Conservation (phyloP, 2,888 invertebrate genomes). For the Caenorhabditis doughertyi region DNA sequence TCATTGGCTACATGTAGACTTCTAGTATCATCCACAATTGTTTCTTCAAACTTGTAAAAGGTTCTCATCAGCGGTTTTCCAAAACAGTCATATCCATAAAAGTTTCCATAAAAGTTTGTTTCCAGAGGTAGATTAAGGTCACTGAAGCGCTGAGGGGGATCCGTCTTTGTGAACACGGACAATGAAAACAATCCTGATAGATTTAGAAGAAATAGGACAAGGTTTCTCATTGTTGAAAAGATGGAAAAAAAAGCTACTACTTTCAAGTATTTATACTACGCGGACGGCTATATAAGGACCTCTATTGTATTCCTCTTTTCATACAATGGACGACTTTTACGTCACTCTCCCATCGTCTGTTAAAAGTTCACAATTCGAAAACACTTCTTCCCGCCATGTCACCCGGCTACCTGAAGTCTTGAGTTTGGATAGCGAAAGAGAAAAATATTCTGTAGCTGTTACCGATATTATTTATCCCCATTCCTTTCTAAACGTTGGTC, state of each 20-base stretch:
- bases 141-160: not conserved
- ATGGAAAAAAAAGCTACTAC: too few relatives aligned
- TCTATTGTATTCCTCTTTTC: too few relatives aligned
- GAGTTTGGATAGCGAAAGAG: not conserved
- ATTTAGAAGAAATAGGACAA: not conserved
- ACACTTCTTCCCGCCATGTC: not conserved
- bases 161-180: not conserved
- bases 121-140: not conserved
- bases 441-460: not conserved
- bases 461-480: not conserved
- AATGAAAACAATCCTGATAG: not conserved
- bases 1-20: not conserved
- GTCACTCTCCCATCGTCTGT: not conserved
- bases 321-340: conserved; percentile 11
- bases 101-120: not conserved
- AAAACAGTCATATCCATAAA: not conserved
- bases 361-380: not conserved
- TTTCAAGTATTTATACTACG: too few relatives aligned
- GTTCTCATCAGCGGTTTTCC: not conserved
- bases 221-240: too few relatives aligned
- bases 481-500: not conserved
- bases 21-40: not conserved
- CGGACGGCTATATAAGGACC: not conserved
- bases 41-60: not conserved
- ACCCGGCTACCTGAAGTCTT: not conserved